Evolutionary conservation across 1,140 invertebrate species (phyloP), one percentile per base, ranked within the genome.

Genomic region (Habropoda laboriosa): DNA sequence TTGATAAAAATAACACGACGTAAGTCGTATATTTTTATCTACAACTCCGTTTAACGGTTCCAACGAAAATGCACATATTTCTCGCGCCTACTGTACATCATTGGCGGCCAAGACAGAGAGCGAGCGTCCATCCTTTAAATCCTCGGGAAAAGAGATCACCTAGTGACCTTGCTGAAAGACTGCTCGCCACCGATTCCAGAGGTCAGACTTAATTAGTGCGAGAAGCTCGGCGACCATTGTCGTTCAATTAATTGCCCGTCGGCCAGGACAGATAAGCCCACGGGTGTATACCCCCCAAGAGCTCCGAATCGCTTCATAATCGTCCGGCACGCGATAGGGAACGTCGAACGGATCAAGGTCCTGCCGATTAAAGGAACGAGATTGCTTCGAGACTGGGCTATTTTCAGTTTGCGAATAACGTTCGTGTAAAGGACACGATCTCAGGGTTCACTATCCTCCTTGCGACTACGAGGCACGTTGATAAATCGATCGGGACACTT

Each of bases 241-340:
- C 77, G 81, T 86, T 74, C 71, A 78, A 86, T 86, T 86, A 86
- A 86, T 86, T 80, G 79, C 40, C 79, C 68, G 86, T 60, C 63
- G 60, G 40, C 27, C 49, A 55, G 64, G 71, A 38, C 80, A 82
- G 83, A 86, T 86, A 86, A 86, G 53, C 70, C 58, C 32, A 63
- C 63, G 73, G 63, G 61, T 49, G 49, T 57, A 27, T 64, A 70
- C 45, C 58, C 58, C 58, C 66, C 40, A 55, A 64, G 77, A 82
- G 53, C 67, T 75, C 66, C 40, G 75, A 82, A 86, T 82, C 83
- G 72, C 82, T 85, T 85, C 79, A 75, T 86, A 86, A 86, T 86
- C 84, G 84, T 58, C 58, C 53, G 74, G 55, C 79, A 82, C 80
- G 80, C 83, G 79, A 86, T 72, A 79, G 70, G 49, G 55, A 83